Evolutionary conservation across 37 sponge, comb jelly and placozoan genomes (phyloP).

Genomic region (Aplysina aerophoba): DNA sequence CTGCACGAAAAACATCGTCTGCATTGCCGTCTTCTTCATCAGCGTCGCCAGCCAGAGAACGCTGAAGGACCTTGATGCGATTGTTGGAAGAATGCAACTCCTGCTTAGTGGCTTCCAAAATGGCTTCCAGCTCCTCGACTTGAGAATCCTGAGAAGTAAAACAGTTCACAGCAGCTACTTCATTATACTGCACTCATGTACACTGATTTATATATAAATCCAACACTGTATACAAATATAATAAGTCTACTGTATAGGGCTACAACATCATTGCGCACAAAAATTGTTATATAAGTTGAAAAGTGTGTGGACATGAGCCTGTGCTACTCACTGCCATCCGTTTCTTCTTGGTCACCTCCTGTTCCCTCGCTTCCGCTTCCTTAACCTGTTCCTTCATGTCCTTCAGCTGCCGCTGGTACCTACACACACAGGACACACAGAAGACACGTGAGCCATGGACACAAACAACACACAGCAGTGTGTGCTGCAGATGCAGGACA

Average conservation of each 20-base stretch:
- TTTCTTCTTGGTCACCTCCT: constrained; percentile 69
- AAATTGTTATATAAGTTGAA: too few species aligned
- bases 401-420: constrained; percentile 75
- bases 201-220: too few species aligned
- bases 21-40: constrained; percentile 34
- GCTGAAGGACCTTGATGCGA: constrained; percentile 72
- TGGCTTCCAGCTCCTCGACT: constrained; percentile 65
- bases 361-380: constrained; percentile 74
- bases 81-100: constrained; percentile 79
- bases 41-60: constrained; percentile 59
- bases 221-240: neutral
- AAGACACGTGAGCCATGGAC: too few species aligned
- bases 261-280: neutral
- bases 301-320: too few species aligned
- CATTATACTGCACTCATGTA: neutral
- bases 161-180: neutral
- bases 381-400: constrained; percentile 72
- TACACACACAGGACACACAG: neutral
- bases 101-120: constrained; percentile 40
- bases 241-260: neutral
- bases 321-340: constrained; percentile 55
- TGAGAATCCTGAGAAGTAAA: constrained; percentile 58
- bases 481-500: neutral
- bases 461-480: neutral
- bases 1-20: constrained; percentile 40